Evolutionary conservation across 2,797 vertebrate genomes (phyloP).

Genomic region (Toxotes lorentzi): DNA sequence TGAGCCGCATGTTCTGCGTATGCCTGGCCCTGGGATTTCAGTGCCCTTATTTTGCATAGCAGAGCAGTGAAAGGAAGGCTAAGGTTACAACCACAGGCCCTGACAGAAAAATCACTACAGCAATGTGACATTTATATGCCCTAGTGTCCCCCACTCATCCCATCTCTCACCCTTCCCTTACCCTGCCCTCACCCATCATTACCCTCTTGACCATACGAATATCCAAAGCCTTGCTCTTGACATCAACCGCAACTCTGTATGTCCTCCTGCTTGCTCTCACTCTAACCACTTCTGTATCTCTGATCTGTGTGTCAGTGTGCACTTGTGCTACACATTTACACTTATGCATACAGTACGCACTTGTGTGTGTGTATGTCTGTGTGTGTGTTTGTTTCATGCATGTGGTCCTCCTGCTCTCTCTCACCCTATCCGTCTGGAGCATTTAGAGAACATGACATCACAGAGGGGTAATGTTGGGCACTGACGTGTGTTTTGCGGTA

Average conservation of each 20-base stretch:
- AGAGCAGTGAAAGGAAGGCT: conserved; percentile 73
- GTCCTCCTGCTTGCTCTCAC: conserved; percentile 43
- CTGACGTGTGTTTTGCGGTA: conserved; percentile 69
- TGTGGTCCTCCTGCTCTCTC: conserved; percentile 56
- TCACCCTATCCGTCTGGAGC: conserved; percentile 69
- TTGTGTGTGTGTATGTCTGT: not conserved
- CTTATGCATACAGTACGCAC: not conserved
- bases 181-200: conserved; percentile 66
- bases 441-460: conserved; percentile 76
- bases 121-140: conserved; percentile 77
- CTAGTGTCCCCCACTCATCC: conserved; percentile 62
- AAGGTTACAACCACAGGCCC: conserved; percentile 79
- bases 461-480: conserved; percentile 47
- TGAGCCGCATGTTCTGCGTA: conserved; percentile 62
- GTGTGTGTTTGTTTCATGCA: conserved; percentile 32
- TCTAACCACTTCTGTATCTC: conserved; percentile 43
- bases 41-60: conserved; percentile 71
- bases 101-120: conserved; percentile 72
- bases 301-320: conserved; percentile 25
- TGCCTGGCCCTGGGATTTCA: conserved; percentile 52
- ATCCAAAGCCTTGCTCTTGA: conserved; percentile 58
- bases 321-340: conserved; percentile 16
- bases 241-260: conserved; percentile 34
- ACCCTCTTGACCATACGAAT: conserved; percentile 63
- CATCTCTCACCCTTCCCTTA: conserved; percentile 50